Base-by-base conservation (phyloP, 2,113 vertebrate species). In the Microcebus murinus region DNA sequence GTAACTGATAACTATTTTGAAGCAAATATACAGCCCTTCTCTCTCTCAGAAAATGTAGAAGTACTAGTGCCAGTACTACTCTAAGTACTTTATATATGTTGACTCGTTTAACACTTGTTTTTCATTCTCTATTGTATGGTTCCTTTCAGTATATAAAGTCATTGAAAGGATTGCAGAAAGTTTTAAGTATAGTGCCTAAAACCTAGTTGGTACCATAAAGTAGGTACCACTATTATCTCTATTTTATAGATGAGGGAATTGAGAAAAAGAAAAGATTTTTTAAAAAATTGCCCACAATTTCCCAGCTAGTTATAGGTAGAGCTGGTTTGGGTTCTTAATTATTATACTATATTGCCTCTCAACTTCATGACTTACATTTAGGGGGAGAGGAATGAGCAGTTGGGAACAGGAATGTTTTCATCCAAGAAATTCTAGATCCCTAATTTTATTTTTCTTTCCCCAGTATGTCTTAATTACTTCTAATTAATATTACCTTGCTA, bases 391-490 rank as follows among this genome's bases (percentile, higher is more conserved):
- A 7, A 12, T 20, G 21, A 52, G 50, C 18, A 55, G 48, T 7
- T 7, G 31, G 42, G 6, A 36, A 15, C 7, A 3, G 21, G 5
- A 1, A 3, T 67, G 10, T 61, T 74, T 85, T 71, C 25, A 85
- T n/a, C 36, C 4, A 93, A 36, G 21, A 57, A 93, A 87, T 34
- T 81, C 23, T 85, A 45, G 15, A 77, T 82, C 5, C 2, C 2
- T 50, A 90, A 57, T 90, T 90, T 95, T 79, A 85, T 71, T 86
- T 95, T 90, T 23, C 57, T 85, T 96, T 90, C 45, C 61, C 4
- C 17, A 73, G 13, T 50, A 88, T 91, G 90, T 81, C 3, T 80
- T 63, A 63, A 85, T 55, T 89, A 85, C 18, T 87, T 55, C 57
- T 92, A 73, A 93, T 68, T 77, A 63, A 74, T 87, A 68, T 63